Evolutionary conservation across 2,888 invertebrate genomes (phyloP).

Genomic region (Argynnis bischoffii): DNA sequence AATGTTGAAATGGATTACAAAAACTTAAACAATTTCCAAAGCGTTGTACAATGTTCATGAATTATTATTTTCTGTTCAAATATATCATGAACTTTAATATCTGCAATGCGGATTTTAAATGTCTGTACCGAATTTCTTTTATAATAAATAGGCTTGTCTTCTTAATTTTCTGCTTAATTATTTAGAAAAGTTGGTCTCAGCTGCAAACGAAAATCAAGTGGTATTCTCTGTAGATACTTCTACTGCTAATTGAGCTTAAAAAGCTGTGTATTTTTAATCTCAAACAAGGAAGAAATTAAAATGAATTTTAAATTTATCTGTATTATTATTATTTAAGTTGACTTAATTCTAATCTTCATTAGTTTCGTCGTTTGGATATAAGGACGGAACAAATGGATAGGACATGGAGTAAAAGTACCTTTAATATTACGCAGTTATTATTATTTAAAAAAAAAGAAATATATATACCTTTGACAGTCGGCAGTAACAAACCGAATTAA

Average conservation of each 20-base stretch:
- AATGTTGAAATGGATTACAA: background rate
- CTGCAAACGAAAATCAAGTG: conserved; percentile 22
- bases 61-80: conserved; percentile 19
- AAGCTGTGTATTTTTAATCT: conserved; percentile 9
- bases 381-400: no score
- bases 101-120: conserved; percentile 37
- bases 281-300: conserved; percentile 4
- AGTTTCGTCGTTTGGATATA: no score
- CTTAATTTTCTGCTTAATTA: conserved; percentile 30
- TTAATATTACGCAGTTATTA: no score
- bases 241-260: conserved; percentile 19
- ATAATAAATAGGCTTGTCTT: conserved; percentile 33
- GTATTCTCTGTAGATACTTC: conserved; percentile 18
- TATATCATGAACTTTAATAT: conserved; percentile 33
- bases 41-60: conserved; percentile 12
- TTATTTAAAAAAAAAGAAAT: no score
- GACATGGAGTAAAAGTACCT: no score
- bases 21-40: conserved; percentile 6
- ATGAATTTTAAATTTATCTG: no score
- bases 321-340: no score
- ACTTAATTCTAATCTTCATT: no score
- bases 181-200: conserved; percentile 27
- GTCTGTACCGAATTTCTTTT: conserved; percentile 19
- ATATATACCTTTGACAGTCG: no score
- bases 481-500: no score